Conservation (phyloP, 2,888 invertebrate genomes). For the Megalurothrips usitatus region DNA sequence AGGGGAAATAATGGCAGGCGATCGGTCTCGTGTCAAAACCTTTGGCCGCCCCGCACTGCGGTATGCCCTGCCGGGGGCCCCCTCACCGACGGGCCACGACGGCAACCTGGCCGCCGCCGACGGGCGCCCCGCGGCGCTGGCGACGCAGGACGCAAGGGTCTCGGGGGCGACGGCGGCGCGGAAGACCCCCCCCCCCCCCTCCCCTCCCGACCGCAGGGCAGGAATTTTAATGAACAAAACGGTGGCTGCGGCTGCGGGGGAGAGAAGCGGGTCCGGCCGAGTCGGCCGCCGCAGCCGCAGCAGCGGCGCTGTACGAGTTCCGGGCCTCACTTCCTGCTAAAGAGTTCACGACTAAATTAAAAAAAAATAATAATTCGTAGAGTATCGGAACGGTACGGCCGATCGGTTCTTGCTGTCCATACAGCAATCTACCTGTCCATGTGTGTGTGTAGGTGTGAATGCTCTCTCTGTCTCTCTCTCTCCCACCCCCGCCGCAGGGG, state of each 20-base stretch:
- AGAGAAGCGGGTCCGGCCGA: background rate
- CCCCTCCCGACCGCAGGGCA: background rate
- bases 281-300: no score
- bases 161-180: no score
- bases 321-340: no score
- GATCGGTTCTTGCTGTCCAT: no score
- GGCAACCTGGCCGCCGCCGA: no score
- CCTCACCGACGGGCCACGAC: background rate
- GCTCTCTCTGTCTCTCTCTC: background rate
- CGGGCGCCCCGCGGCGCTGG: background rate
- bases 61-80: background rate
- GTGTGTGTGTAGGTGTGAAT: no score
- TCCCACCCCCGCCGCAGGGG: background rate
- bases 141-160: background rate
- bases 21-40: conserved; percentile 9
- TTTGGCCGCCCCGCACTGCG: background rate
- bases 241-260: background rate
- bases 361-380: no score
- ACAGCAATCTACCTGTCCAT: no score
- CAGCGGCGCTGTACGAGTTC: no score
- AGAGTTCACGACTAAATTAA: no score
- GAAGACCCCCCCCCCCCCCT: no score
- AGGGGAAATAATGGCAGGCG: background rate
- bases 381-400: no score
- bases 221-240: conserved; percentile 22